Evolutionary conservation across 37 sponge, comb jelly and placozoan species (phyloP).

Genomic region (Halisarca cf. caerulea): DNA sequence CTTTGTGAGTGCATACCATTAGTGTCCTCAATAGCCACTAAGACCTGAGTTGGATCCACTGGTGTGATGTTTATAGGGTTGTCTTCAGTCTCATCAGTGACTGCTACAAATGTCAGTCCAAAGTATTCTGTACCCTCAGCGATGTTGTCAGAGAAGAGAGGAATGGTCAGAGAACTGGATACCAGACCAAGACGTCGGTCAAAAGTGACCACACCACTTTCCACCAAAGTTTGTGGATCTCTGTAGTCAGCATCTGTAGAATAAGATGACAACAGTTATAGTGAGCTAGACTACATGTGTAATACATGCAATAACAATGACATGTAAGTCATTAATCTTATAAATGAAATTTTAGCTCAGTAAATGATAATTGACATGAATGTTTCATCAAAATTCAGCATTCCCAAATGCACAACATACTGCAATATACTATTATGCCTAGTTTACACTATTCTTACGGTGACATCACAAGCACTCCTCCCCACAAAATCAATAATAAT

Average conservation of each 20-base stretch:
- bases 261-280: too few species aligned
- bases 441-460: too few species aligned
- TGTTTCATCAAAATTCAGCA: too few species aligned
- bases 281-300: too few species aligned
- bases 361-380: too few species aligned
- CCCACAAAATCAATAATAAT: too few species aligned
- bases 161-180: neutral
- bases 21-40: neutral
- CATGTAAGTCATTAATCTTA: too few species aligned
- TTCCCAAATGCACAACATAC: too few species aligned
- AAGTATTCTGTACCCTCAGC: slow-evolving; percentile 13
- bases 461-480: too few species aligned
- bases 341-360: too few species aligned
- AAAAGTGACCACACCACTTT: neutral
- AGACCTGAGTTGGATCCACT: neutral
- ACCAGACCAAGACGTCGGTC: neutral
- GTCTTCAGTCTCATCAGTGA: neutral
- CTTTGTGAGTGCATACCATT: neutral
- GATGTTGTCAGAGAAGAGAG: neutral
- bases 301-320: too few species aligned
- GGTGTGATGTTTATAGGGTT: neutral
- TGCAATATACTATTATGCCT: too few species aligned
- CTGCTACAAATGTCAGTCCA: neutral
- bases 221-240: neutral
- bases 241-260: neutral